Percentiles rank a stretch among this genome's conserved stretches.
These are phyloP conservation scores for Bellardia bayeri DNA, from an alignment of 2,888 invertebrate genomes.

Conservation along the genomic window DNA sequence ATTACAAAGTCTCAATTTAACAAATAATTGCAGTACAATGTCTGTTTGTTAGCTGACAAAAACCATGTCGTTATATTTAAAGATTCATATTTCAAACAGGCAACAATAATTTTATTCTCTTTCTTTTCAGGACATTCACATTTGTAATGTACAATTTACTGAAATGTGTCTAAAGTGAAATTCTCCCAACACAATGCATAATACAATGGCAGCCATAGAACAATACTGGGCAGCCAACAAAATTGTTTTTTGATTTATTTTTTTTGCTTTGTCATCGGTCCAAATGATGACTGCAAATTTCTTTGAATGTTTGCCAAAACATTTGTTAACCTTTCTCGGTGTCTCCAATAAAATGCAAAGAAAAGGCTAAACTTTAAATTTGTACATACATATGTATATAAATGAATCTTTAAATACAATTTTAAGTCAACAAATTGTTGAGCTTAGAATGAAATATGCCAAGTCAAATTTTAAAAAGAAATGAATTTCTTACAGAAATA, in stretches of 20 bases:
- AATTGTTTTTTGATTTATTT: slow-evolving; percentile 7
- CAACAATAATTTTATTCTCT: background rate
- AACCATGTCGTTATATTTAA: background rate
- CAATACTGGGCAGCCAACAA: slow-evolving; percentile 35
- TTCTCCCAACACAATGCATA: slow-evolving; percentile 19
- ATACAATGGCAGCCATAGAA: slow-evolving; percentile 13
- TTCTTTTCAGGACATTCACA: slow-evolving; percentile 49
- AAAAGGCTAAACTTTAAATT: background rate
- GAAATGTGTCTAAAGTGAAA: slow-evolving; percentile 34
- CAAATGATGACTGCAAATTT: slow-evolving; percentile 54
- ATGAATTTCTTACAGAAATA: too few relatives aligned
- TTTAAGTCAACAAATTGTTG: too few relatives aligned
- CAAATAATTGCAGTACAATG: background rate
- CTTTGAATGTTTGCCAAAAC: slow-evolving; percentile 62
- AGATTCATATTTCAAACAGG: background rate
- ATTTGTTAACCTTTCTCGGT: slow-evolving; percentile 61
- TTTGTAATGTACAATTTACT: slow-evolving; percentile 49
- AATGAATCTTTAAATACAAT: background rate
- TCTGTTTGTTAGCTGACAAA: background rate
- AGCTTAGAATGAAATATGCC: too few relatives aligned
- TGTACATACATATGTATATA: background rate
- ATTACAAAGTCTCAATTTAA: background rate
- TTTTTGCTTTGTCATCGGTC: slow-evolving; percentile 25
- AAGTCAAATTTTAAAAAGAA: too few relatives aligned
- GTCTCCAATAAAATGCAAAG: background rate